Evolutionary conservation across 2,797 vertebrate genomes (phyloP), one percentile per base, ranked within the genome.

Genomic region (Sebastiscus albofasciatus): DNA sequence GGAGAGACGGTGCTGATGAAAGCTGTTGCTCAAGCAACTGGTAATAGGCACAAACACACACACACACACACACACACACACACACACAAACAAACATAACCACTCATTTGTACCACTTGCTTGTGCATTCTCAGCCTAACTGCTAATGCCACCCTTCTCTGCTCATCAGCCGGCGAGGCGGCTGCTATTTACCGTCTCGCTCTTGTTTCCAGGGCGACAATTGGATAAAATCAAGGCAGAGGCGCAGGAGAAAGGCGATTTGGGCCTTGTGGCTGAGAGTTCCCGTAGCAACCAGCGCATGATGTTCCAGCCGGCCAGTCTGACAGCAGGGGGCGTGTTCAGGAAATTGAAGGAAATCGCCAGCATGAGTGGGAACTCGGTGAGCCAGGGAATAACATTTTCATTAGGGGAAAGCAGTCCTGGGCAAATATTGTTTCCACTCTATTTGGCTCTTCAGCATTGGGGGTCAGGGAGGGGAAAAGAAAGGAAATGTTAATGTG

Each of bases 11-110:
- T 98, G 76, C 95, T 99, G 64, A 97, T 98, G 96, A 98, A 96
- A 90, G 97, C 97, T 0, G 95, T 98, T 64, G 97, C 97, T 84
- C 97, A 98, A 91, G 97, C 97, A 77, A 98, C 97, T 4, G 97
- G 97, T 98, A 85, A 89, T 34, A 8, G 5, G 2, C 56, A 31
- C 27, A 4, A 56, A 34, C 36, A 33, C 52, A 83, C 70, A 61
- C 31, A 61, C 56, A 83, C 72, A 58, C 24, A 58, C 55, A 58
- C 55, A n/a, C n/a, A 34, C 36, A 33, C 52, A 83, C 70, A 61
- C 31, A 61, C 56, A 83, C 72, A 58, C 24, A 58, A 24, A 58
- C 55, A 71, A 27, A 18, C 56, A 49, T 4, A 36, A 39, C 55
- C 60, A 24, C 42, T 59, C 33, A n/a, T 8, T 61, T 55, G 69